These are phyloP conservation scores for Probosciger aterrimus DNA, from an alignment of 2,113 vertebrate genomes.

Conservation along the genomic window DNA sequence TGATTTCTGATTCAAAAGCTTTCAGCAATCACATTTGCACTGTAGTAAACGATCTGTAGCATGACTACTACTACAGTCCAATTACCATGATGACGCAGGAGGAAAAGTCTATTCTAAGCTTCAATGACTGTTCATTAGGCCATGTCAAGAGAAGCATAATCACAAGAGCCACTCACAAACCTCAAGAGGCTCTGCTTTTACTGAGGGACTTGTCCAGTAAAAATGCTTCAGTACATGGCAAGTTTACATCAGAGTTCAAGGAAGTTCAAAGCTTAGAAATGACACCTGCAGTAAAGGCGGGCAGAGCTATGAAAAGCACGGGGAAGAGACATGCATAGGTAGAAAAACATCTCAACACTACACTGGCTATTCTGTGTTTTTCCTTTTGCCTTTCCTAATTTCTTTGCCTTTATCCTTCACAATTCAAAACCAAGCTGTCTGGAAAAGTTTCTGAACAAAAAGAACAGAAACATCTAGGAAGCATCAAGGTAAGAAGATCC, in stretches of 20 bases:
- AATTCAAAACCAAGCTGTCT: not conserved
- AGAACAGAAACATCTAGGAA: not conserved
- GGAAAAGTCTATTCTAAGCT: not conserved
- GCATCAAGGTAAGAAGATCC: not conserved
- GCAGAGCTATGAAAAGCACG: not conserved
- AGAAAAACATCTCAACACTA: not conserved
- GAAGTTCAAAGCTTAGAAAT: not conserved
- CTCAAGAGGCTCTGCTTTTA: not conserved
- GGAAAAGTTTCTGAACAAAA: not conserved
- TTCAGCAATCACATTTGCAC: not conserved
- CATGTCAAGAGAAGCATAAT: not conserved
- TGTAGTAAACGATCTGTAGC: not conserved
- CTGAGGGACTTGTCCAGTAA: not conserved
- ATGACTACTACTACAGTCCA: not conserved
- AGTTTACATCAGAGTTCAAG: not conserved
- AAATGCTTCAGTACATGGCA: not conserved
- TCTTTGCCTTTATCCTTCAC: not conserved
- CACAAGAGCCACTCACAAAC: not conserved
- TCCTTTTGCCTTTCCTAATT: not conserved
- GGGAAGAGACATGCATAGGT: not conserved
- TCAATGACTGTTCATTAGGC: not conserved
- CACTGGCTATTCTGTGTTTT: not conserved
- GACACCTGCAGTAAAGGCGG: not conserved
- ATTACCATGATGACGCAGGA: conserved; percentile 20
- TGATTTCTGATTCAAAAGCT: conserved; percentile 14